Evolutionary conservation across 2,888 invertebrate species (phyloP).

Genomic region (Malacosoma neustria): DNA sequence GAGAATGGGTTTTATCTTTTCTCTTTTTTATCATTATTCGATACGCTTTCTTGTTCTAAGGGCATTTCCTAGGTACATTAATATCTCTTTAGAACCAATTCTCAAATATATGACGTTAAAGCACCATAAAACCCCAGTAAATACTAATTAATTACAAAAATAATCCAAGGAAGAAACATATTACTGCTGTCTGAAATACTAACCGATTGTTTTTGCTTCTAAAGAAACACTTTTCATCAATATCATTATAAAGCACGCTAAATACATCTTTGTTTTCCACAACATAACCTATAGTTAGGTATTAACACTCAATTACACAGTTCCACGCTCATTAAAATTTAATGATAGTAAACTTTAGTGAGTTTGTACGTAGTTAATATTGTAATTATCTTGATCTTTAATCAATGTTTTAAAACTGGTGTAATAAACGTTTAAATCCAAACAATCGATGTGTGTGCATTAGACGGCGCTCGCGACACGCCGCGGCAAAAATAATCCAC

Average conservation of each 20-base stretch:
- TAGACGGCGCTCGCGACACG: slow-evolving; percentile 51
- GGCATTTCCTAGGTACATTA: too few relatives aligned
- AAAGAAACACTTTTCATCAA: slow-evolving; percentile 25
- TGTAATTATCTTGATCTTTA: slow-evolving; percentile 31
- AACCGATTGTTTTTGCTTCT: slow-evolving; percentile 29
- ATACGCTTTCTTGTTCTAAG: too few relatives aligned
- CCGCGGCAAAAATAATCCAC: slow-evolving; percentile 60
- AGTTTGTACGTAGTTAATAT: slow-evolving; percentile 26
- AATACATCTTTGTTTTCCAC: slow-evolving; percentile 23
- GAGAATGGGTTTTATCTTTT: too few relatives aligned
- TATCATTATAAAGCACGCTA: slow-evolving; percentile 25
- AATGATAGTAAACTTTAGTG: slow-evolving; percentile 23
- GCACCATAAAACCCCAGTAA: too few relatives aligned
- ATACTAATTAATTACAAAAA: too few relatives aligned
- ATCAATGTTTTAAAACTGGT: slow-evolving; percentile 35
- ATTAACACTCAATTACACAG: not conserved
- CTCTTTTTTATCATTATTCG: too few relatives aligned
- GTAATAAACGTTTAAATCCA: slow-evolving; percentile 44
- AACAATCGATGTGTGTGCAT: slow-evolving; percentile 55
- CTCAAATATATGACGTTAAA: too few relatives aligned
- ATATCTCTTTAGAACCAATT: too few relatives aligned
- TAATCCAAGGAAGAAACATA: too few relatives aligned
- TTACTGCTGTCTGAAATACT: too few relatives aligned
- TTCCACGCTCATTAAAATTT: slow-evolving; percentile 10
- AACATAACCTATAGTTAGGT: not conserved